phyloP scores from a whole-genome alignment of 1,140 invertebrate genomes.

The Anadara kagoshimensis region DNA sequence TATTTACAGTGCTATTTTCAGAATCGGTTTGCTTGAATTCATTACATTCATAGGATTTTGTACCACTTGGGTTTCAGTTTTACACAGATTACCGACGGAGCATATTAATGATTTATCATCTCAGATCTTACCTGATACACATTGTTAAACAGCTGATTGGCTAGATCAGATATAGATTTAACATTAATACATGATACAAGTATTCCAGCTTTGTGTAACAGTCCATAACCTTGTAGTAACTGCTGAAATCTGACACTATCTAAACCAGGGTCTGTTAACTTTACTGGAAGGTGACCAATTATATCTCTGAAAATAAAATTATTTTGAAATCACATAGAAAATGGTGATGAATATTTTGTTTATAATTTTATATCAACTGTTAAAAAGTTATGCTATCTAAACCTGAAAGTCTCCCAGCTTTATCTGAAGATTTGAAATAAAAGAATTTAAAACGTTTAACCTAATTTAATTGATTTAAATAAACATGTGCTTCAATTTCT shows the following conservation, averaged over 20 bases:
- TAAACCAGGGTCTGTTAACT: constrained; percentile 35
- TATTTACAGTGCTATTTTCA: no score
- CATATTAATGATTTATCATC: not conserved
- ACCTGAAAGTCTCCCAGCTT: not conserved
- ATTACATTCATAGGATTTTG: not conserved
- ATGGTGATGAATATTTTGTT: no score
- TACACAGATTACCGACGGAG: no score
- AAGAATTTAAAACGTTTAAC: no score
- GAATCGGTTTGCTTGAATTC: no score
- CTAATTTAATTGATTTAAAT: no score
- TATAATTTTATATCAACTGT: no score
- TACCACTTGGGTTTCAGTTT: not conserved
- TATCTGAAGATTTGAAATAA: not conserved
- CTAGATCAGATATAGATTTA: no score
- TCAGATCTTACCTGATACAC: not conserved
- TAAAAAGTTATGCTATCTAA: no score
- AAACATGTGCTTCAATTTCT: no score
- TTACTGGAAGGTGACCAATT: constrained; percentile 44
- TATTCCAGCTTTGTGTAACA: constrained; percentile 52
- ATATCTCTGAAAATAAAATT: constrained; percentile 49
- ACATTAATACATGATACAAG: constrained; percentile 6
- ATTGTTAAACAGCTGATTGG: no score
- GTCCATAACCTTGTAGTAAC: constrained; percentile 61
- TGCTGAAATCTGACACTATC: constrained; percentile 57
- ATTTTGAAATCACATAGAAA: not conserved